Base-by-base conservation (phyloP, 2,888 invertebrate species). In the Scotopteryx bipunctaria region DNA sequence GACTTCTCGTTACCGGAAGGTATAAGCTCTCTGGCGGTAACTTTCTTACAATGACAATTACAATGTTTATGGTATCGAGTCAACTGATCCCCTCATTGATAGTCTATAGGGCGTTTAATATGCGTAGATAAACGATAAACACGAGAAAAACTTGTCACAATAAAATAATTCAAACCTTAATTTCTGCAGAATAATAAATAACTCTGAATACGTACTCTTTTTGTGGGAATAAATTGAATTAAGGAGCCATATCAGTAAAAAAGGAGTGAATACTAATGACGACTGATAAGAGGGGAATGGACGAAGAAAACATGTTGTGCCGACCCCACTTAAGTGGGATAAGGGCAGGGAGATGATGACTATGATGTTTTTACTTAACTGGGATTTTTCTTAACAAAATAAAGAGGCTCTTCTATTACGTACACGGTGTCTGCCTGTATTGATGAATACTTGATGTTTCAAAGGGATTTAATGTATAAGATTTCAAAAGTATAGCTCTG, bases 311-410 rank as follows among this genome's bases (percentile, higher is more conserved):
- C n/a, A n/a, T n/a, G n/a, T n/a, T n/a, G n/a, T n/a, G n/a, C n/a
- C n/a, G n/a, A n/a, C n/a, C n/a, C n/a, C n/a, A n/a, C n/a, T n/a
- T n/a, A n/a, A n/a, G n/a, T n/a, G n/a, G n/a, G n/a, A n/a, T n/a
- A n/a, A n/a, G n/a, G n/a, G n/a, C n/a, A n/a, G n/a, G n/a, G n/a
- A n/a, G n/a, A n/a, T 14, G 15, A 6, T 31, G 6, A 15, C 15
- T 17, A 14, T 14, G 14, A 1, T 15, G 14, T 6, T 35, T 17
- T 35, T 32, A 16, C 16, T 11, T 16, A 50, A 3, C 0, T 11
- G 27, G 27, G 57, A 53, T 52, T 37, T 37, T 14, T 4, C 9
- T 16, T n/a, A n/a, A n/a, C n/a, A n/a, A n/a, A n/a, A n/a, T n/a
- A n/a, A n/a, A n/a, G n/a, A n/a, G n/a, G n/a, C n/a, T n/a, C n/a